Conservation (phyloP, 2,888 invertebrate species). For the Polia nebulosa region DNA sequence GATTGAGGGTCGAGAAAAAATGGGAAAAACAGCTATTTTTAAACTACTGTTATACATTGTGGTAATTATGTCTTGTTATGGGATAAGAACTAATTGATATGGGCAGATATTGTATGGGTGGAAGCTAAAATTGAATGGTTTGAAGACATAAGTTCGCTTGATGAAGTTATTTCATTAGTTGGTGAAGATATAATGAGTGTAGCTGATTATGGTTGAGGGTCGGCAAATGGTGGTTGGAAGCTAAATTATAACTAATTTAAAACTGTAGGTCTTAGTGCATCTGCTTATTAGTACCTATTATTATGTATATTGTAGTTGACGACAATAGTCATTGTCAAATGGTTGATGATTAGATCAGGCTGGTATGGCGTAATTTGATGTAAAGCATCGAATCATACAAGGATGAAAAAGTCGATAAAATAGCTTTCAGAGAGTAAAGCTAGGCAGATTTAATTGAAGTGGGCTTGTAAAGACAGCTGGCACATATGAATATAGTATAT, state of each 20-base stretch:
- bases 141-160: conserved; percentile 26
- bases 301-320: neutral
- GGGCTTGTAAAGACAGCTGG: neutral
- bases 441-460: neutral
- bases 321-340: neutral
- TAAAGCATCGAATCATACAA: neutral
- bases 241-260: conserved; percentile 9
- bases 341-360: neutral
- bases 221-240: neutral
- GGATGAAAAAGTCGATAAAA: neutral
- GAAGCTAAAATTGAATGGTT: conserved; percentile 47
- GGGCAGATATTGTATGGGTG: conserved; percentile 38
- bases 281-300: neutral
- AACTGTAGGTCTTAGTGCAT: neutral
- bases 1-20: conserved; percentile 54
- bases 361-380: too few species aligned
- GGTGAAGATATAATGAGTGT: neutral
- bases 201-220: conserved; percentile 2
- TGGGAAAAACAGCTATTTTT: conserved; percentile 70
- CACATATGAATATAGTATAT: neutral
- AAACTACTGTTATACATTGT: conserved; percentile 69
- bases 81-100: conserved; percentile 67
- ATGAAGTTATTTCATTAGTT: conserved; percentile 45
- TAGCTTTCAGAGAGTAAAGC: neutral
- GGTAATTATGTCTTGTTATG: conserved; percentile 70